Evolutionary conservation across 92 coral and sea anemone species (phyloP).

Genomic region (Blastomussa wellsi): DNA sequence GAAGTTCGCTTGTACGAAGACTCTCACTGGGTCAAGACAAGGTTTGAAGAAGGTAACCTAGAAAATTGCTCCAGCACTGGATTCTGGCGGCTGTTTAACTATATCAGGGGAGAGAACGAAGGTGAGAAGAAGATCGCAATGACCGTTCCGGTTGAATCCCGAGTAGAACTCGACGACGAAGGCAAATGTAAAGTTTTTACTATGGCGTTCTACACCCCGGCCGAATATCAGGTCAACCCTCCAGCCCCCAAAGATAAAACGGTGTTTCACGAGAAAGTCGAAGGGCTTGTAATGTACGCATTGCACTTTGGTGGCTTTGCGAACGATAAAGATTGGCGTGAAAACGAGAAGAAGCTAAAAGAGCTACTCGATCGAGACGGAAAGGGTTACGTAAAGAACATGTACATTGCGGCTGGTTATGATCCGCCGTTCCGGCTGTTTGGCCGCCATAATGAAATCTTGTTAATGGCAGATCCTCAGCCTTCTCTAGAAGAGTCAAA

Average conservation of each 20-base stretch:
- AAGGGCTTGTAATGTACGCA: constrained; percentile 52
- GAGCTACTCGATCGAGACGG: constrained; percentile 58
- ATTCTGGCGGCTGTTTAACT: constrained; percentile 68
- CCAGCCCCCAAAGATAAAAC: constrained; percentile 57
- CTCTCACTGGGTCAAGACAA: constrained; percentile 54
- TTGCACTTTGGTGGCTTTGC: constrained; percentile 61
- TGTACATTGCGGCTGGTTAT: constrained; percentile 61
- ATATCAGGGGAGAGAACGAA: constrained; percentile 72
- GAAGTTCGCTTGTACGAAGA: constrained; percentile 59
- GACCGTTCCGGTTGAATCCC: constrained; percentile 58
- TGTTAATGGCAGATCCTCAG: constrained; percentile 50
- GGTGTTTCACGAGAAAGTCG: constrained; percentile 52
- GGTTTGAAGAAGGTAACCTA: constrained; percentile 49
- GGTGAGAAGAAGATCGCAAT: constrained; percentile 55
- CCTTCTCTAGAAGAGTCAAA: constrained; percentile 16
- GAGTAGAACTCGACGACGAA: constrained; percentile 43
- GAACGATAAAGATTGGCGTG: constrained; percentile 50
- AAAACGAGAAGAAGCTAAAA: constrained; percentile 47
- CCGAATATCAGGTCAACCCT: constrained; percentile 39
- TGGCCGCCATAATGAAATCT: constrained; percentile 68
- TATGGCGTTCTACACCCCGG: constrained; percentile 54
- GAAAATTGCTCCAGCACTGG: constrained; percentile 49
- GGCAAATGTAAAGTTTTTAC: constrained; percentile 31
- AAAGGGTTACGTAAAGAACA: constrained; percentile 48
- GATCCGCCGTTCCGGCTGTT: constrained; percentile 68